Conservation (phyloP, 2,797 vertebrate species). For the Parauchenoglanis ngamensis region DNA sequence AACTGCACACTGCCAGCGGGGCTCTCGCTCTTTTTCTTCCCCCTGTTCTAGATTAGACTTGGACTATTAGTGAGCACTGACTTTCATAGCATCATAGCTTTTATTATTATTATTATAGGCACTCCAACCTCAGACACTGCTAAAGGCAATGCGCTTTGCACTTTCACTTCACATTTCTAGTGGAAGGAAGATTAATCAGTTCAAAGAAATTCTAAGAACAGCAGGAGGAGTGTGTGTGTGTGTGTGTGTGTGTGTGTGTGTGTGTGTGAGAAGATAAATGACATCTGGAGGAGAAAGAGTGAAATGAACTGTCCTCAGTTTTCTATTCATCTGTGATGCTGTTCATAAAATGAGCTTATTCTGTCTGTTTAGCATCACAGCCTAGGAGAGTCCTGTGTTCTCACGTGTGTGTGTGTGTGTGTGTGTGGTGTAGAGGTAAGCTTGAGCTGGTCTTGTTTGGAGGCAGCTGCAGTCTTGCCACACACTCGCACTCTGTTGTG, state of each 20-base stretch:
- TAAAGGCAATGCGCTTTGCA: conserved; percentile 9
- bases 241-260: neutral
- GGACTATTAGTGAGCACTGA: neutral
- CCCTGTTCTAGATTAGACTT: neutral
- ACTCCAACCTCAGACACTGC: neutral
- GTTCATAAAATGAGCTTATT: conserved; percentile 27
- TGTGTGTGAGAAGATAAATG: neutral
- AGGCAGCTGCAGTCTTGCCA: conserved; percentile 70
- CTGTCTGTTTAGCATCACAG: neutral
- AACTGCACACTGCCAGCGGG: neutral
- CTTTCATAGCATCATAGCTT: neutral
- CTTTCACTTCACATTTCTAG: conserved; percentile 20
- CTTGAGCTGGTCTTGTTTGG: conserved; percentile 32
- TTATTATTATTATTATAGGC: no score
- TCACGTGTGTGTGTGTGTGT: neutral
- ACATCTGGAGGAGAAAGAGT: neutral
- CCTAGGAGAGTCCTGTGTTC: neutral
- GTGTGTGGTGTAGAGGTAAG: neutral
- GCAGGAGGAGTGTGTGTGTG: neutral
- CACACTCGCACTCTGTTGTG: conserved; percentile 64
- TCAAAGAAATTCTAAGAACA: conserved; percentile 4
- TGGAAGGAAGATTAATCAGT: conserved; percentile 7
- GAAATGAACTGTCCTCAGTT: neutral
- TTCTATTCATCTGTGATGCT: neutral
- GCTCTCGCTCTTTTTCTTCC: neutral